Evolutionary conservation across 2,888 invertebrate species (phyloP).

Genomic region (Pachliopta kotzebuea): DNA sequence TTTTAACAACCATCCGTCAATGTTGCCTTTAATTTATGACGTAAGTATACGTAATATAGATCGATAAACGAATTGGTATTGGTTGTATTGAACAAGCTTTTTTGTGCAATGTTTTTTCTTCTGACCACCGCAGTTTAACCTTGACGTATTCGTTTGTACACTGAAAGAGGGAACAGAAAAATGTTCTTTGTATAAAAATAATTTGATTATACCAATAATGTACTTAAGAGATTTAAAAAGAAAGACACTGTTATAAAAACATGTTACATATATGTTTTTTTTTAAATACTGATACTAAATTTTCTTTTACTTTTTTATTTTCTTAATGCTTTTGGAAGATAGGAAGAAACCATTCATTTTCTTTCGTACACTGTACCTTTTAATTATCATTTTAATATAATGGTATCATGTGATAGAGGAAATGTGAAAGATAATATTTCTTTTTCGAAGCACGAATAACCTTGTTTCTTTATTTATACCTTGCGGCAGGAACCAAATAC

Average conservation of each 20-base stretch:
- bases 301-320: not conserved
- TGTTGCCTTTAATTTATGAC: constrained; percentile 5
- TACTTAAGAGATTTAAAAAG: not conserved
- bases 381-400: too few species aligned
- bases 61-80: constrained; percentile 18
- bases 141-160: constrained; percentile 20
- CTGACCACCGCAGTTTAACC: constrained; percentile 16
- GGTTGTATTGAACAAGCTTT: constrained; percentile 18
- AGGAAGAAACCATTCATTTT: too few species aligned
- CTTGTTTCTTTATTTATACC: too few species aligned
- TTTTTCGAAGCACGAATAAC: too few species aligned
- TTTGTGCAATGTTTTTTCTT: constrained; percentile 23
- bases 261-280: not conserved
- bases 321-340: too few species aligned
- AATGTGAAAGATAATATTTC: too few species aligned
- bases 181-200: constrained; percentile 2
- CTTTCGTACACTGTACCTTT: too few species aligned
- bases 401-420: too few species aligned
- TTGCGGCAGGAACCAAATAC: too few species aligned
- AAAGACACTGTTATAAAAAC: too few species aligned
- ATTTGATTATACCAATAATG: not conserved
- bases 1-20: not conserved
- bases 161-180: constrained; percentile 25
- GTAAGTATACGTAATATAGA: constrained; percentile 14
- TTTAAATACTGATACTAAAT: not conserved